phyloP scores from a whole-genome alignment of 1,140 invertebrate genomes.

The Euwallacea similis region DNA sequence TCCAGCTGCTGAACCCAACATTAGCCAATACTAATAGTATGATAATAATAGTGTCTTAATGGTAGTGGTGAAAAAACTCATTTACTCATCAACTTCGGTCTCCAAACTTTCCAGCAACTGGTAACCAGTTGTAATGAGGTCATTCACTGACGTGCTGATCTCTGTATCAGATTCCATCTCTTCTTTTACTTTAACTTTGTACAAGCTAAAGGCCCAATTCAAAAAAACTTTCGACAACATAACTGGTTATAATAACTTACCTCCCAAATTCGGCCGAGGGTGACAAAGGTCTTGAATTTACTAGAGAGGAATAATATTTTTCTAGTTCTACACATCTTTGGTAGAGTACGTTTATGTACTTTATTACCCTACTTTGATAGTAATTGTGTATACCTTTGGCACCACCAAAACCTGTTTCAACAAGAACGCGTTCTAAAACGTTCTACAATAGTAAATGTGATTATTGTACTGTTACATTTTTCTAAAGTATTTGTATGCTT shows the following conservation, averaged over 20 bases:
- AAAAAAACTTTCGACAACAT: not conserved
- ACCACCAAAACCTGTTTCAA: conserved; percentile 49
- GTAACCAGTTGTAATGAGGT: too few relatives aligned
- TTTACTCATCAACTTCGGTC: too few relatives aligned
- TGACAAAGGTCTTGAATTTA: conserved; percentile 36
- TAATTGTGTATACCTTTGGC: conserved; percentile 49
- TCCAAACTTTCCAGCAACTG: too few relatives aligned
- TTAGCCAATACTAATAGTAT: too few relatives aligned
- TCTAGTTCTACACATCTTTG: conserved; percentile 46
- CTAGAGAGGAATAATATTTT: conserved; percentile 42
- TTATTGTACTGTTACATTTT: conserved; percentile 4
- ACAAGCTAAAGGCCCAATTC: not conserved
- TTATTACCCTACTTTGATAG: conserved; percentile 49
- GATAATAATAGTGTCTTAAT: too few relatives aligned
- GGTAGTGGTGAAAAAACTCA: too few relatives aligned
- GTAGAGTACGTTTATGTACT: conserved; percentile 46
- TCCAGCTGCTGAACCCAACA: too few relatives aligned
- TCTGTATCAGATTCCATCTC: not conserved
- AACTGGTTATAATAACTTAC: not conserved
- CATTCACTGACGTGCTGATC: too few relatives aligned
- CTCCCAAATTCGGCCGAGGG: conserved; percentile 28
- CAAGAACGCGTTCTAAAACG: conserved; percentile 47
- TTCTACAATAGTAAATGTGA: conserved; percentile 36
- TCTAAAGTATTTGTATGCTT: conserved; percentile 10
- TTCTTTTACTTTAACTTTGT: not conserved